Evolutionary conservation across 1,140 invertebrate species (phyloP).

Genomic region (Mycetomoellerius zeteki): DNA sequence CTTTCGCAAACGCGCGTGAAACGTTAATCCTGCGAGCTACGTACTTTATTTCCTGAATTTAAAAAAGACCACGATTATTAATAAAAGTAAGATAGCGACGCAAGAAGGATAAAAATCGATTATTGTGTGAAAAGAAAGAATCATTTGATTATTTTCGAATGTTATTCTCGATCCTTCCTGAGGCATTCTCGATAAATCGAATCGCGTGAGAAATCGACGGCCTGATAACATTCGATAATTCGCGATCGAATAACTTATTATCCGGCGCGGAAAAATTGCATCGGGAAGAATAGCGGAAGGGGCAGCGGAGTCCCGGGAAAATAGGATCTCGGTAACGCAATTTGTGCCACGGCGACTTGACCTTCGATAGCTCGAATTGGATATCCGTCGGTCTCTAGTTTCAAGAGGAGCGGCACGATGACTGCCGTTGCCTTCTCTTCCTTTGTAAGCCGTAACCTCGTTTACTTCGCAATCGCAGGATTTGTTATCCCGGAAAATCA

Average conservation of each 20-base stretch:
- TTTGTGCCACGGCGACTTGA: constrained; percentile 76
- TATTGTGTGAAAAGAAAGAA: constrained; percentile 5
- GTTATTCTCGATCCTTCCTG: constrained; percentile 12
- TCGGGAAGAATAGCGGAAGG: constrained; percentile 74
- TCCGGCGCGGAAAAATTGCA: constrained; percentile 71
- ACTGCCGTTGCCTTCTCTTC: constrained; percentile 67
- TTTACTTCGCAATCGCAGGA: constrained; percentile 64
- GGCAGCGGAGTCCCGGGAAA: constrained; percentile 42
- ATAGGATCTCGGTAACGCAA: constrained; percentile 71
- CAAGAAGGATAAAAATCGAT: constrained; percentile 14
- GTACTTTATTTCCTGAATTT: constrained; percentile 2
- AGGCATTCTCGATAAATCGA: constrained; percentile 41
- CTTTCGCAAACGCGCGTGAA: constrained; percentile 1
- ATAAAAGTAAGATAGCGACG: constrained; percentile 17
- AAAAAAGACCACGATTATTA: constrained; percentile 12
- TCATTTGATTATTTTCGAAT: constrained; percentile 41
- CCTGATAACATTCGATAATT: constrained; percentile 72
- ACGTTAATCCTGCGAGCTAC: neutral
- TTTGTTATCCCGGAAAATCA: constrained; percentile 64
- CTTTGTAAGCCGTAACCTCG: constrained; percentile 72
- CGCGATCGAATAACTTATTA: constrained; percentile 70
- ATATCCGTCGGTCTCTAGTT: constrained; percentile 74
- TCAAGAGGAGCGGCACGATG: constrained; percentile 61
- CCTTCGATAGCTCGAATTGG: constrained; percentile 76
- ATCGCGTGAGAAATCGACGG: constrained; percentile 65